Base-by-base conservation (phyloP, 2,113 vertebrate genomes). In the Ammodytes dubius region DNA sequence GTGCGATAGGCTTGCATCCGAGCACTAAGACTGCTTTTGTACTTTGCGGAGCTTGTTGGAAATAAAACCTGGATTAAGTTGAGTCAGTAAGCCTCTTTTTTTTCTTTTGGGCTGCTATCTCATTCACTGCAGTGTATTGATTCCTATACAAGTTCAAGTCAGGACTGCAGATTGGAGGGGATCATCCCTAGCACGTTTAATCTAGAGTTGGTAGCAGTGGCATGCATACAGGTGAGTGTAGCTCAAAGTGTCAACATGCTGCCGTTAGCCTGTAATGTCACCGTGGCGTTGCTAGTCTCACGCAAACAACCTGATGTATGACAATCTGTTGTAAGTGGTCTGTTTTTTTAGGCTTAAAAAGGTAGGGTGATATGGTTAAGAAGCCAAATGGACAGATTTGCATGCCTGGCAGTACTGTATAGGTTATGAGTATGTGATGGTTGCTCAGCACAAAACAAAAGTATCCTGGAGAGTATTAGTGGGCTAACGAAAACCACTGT, bases 61-160 rank as follows among this genome's bases (percentile, higher is more conserved):
- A 90, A 84, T 86, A 84, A 91, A 88, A 89, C 74, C 74, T 71
- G 79, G 87, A 89, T 90, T 88, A 89, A 88, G 79, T 45, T 35
- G 70, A 90, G 83, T 87, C 83, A 61, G 69, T 86, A 90, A 90
- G 75, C 87, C 52, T 74, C 75, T 84, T 85, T 79, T 76, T 85
- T 82, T 64, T 17, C 27, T 27, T 27, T 27, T 27, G 27, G 27
- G 27, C 27, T 73, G 67, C 61, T 70, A 86, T 86, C 82, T 82
- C 81, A 47, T 70, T 79, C 72, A 27, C 69, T 79, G 88, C 84
- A 77, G 81, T 5, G 70, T 70, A 84, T 81, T 79, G 77, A 84
- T 80, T 89, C 70, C 85, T 61, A 52, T 49, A 70, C 85, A 79
- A 56, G 60, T 82, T 77, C 53, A 63, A 47, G 12, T 53, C 81